Evolutionary conservation across 1,140 invertebrate genomes (phyloP).

Genomic region (Chrysoperla carnea): DNA sequence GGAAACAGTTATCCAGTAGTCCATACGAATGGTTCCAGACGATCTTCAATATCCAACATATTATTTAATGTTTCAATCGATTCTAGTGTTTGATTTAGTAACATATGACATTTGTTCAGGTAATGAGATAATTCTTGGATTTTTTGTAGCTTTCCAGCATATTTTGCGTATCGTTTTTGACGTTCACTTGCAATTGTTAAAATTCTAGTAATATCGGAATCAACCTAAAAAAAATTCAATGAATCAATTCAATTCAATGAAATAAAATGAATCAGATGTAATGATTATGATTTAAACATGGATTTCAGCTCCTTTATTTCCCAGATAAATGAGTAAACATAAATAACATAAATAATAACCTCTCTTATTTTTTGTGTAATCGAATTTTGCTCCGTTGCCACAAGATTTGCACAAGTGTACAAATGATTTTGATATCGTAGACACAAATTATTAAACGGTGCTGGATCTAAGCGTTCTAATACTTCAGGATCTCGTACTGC

Average conservation of each 20-base stretch:
- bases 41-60: conserved; percentile 61
- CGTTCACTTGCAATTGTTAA: conserved; percentile 52
- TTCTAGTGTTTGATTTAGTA: conserved; percentile 70
- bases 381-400: conserved; percentile 53
- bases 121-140: conserved; percentile 61
- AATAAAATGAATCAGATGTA: conserved; percentile 10
- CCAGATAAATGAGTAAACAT: too few species aligned
- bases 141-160: conserved; percentile 67
- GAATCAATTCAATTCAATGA: too few species aligned
- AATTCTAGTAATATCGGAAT: conserved; percentile 50
- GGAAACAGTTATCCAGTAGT: conserved; percentile 42
- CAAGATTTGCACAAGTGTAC: conserved; percentile 45
- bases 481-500: conserved; percentile 75
- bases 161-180: conserved; percentile 66
- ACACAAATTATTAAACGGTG: conserved; percentile 39
- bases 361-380: conserved; percentile 55
- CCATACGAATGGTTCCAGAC: conserved; percentile 82
- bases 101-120: conserved; percentile 60
- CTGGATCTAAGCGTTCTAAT: conserved; percentile 55
- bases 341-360: conserved; percentile 25
- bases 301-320: too few species aligned
- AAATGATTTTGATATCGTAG: conserved; percentile 60
- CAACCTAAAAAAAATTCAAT: conserved; percentile 45
- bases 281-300: too few species aligned
- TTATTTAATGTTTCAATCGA: conserved; percentile 73